These are phyloP conservation scores for Harpagus bidentatus DNA, from an alignment of 2,113 vertebrate species.

Conservation along the genomic window DNA sequence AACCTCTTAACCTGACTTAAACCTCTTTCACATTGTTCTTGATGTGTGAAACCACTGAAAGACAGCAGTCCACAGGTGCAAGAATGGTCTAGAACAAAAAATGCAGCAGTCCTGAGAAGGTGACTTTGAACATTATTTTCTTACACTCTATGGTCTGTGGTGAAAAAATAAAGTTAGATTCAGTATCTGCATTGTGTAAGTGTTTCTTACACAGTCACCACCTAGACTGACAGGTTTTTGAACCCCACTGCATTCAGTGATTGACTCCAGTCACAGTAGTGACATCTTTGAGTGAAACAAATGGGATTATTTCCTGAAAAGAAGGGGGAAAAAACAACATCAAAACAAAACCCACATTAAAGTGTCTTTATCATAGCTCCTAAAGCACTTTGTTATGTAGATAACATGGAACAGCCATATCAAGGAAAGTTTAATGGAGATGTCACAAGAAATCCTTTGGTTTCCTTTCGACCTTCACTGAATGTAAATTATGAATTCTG, in stretches of 20 bases:
- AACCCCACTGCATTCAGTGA: not conserved
- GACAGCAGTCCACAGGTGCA: not conserved
- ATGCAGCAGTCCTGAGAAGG: not conserved
- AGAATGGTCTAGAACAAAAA: not conserved
- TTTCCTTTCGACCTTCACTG: not conserved
- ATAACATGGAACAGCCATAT: not conserved
- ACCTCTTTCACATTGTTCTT: not conserved
- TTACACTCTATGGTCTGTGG: not conserved
- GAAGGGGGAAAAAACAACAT: rapidly evolving
- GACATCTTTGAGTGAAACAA: not conserved
- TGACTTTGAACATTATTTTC: not conserved
- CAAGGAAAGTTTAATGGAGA: not conserved
- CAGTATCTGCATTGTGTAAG: not conserved
- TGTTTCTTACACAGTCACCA: not conserved
- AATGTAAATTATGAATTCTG: not conserved
- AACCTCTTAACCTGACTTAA: not conserved
- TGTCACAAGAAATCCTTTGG: not conserved
- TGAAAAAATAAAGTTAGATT: not conserved
- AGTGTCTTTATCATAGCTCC: not conserved
- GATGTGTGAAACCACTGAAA: not conserved
- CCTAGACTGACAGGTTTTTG: not conserved
- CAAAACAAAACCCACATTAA: not conserved
- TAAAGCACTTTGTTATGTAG: not conserved
- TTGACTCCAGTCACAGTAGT: not conserved
- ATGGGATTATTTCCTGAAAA: not conserved